Evolutionary conservation across 2,113 vertebrate species (phyloP), one percentile per base, ranked within the genome.

Genomic region (Rhagologus leucostigma): DNA sequence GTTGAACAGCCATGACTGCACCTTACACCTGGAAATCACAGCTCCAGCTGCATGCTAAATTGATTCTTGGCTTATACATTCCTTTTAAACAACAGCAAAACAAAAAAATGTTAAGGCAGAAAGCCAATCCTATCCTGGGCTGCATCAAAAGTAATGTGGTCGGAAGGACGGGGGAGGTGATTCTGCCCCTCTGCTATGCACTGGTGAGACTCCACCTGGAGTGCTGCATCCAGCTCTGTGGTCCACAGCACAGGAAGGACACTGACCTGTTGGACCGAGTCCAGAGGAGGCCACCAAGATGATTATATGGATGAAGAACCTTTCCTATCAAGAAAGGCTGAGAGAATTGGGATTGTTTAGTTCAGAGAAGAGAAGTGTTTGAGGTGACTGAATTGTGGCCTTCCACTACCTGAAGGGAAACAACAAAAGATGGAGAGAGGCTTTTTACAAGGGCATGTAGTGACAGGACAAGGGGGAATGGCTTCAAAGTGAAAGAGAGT

Each of bases 91-190:
- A 82, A 44, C 41, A 53, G n/a, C 18, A 68, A 68, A 79, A 8
- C 13, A 67, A 41, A 88, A 88, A 67, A 83, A 46, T 8, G 7
- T 60, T 46, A 49, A 55, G n/a, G 35, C 18, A 3, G 30, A 46
- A 60, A 60, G 33, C 16, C 13, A 67, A 6, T 59, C 29, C 16
- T 20, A 53, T 46, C n/a, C 37, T 46, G 60, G 13, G 37, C 19
- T 59, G 23, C 46, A 82, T 7, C 67, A 63, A 32, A 80, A 56
- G 13, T 9, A n/a, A 29, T 1, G 1, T n/a, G 37, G 16, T 19
- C 0, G 0, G 39, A 37, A 67, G 23, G 29, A 9, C 0, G 1
- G 33, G 46, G 52, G 39, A 60, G 13, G 6, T 6, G 6, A 52
- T 35, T 44, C 44, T 67, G 10, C 13, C 18, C 15, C 29, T 35